phyloP scores from a whole-genome alignment of 1,140 invertebrate species.

The Pseudachorutes palmiensis region DNA sequence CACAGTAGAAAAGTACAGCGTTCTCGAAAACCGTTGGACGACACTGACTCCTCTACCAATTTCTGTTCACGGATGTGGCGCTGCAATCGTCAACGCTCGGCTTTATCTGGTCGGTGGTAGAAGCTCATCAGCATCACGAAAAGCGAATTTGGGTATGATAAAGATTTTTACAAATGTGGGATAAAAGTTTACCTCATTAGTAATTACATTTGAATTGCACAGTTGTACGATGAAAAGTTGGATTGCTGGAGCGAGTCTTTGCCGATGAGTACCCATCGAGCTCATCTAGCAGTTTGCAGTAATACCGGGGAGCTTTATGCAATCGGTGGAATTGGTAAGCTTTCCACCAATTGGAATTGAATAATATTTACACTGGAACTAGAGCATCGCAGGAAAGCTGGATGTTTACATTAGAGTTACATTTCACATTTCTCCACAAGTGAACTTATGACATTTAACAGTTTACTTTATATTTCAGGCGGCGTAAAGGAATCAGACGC shows the following conservation, averaged over 20 bases:
- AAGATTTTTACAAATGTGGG: no score
- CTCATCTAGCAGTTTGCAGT: conserved; percentile 38
- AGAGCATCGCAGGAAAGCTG: no score
- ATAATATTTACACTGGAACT: no score
- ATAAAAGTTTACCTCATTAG: background rate
- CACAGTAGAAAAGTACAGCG: conserved; percentile 39
- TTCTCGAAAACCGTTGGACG: conserved; percentile 39
- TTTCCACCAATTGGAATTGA: background rate
- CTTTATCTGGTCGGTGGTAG: conserved; percentile 39
- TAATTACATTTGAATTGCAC: conserved; percentile 8
- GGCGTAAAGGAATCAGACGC: conserved; percentile 34
- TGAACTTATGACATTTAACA: no score
- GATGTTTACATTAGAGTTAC: no score
- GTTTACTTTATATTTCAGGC: conserved; percentile 18
- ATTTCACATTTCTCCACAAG: no score
- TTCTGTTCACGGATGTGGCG: conserved; percentile 39
- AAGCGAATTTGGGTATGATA: conserved; percentile 39
- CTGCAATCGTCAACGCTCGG: conserved; percentile 37
- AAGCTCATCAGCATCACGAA: conserved; percentile 36
- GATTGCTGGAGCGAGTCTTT: conserved; percentile 38
- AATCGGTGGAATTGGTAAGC: conserved; percentile 40
- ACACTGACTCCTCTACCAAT: conserved; percentile 36
- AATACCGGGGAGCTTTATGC: conserved; percentile 40
- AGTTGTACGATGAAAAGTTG: conserved; percentile 38
- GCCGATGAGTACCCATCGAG: conserved; percentile 38